phyloP scores from a whole-genome alignment of 2,888 invertebrate genomes.

The Micoletzkya japonica region DNA sequence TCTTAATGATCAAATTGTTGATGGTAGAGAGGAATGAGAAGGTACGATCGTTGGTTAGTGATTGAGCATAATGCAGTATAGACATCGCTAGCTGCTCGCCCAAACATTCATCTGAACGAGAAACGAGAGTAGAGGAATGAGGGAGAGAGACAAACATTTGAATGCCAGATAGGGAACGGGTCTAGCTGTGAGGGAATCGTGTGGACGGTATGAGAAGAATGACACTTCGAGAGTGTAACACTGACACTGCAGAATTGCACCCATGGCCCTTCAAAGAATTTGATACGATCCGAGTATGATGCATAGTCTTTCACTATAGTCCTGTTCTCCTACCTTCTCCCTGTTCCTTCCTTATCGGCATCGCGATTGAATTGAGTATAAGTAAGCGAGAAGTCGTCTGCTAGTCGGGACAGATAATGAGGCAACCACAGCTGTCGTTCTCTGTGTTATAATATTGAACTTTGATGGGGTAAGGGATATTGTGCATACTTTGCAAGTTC shows the following conservation, averaged over 20 bases:
- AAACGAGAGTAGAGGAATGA: neutral
- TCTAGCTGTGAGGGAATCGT: conserved; percentile 38
- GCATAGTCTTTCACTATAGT: neutral
- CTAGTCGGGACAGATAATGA: conserved; percentile 82
- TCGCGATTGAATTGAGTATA: conserved; percentile 93
- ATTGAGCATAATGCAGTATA: conserved; percentile 37
- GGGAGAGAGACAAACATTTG: conserved; percentile 38
- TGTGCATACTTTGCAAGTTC: conserved; percentile 36
- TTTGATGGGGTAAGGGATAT: conserved; percentile 33
- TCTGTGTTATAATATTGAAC: conserved; percentile 68
- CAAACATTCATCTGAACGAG: conserved; percentile 30
- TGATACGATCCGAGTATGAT: neutral
- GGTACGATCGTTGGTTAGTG: conserved; percentile 32
- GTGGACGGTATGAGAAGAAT: conserved; percentile 53
- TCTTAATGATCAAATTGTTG: conserved; percentile 38
- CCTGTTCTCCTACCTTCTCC: conserved; percentile 69
- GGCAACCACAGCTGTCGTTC: conserved; percentile 93
- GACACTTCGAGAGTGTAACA: conserved; percentile 58
- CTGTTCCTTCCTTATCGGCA: conserved; percentile 81
- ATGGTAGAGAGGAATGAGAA: conserved; percentile 37
- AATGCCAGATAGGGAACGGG: conserved; percentile 49
- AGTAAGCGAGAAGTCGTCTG: conserved; percentile 83
- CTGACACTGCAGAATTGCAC: conserved; percentile 46
- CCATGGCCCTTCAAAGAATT: conserved; percentile 37
- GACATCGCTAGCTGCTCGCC: conserved; percentile 38